Evolutionary conservation across 2,888 invertebrate species (phyloP).

Genomic region (Macaria notata): DNA sequence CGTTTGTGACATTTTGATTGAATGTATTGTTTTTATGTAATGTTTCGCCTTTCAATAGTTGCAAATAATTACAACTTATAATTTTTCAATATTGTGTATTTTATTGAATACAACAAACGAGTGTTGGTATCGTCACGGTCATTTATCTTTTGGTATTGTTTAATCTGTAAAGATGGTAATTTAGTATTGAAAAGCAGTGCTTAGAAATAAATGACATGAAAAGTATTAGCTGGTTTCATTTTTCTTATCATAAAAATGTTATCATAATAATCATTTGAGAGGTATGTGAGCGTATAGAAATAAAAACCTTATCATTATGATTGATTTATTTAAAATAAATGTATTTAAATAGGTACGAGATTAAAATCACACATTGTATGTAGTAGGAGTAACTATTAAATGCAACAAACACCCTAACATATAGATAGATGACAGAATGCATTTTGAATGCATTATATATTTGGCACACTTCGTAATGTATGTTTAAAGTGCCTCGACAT

Average conservation of each 20-base stretch:
- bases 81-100: not conserved
- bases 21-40: not conserved
- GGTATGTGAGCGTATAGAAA: not conserved
- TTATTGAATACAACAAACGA: not conserved
- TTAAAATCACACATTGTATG: slow-evolving; percentile 15
- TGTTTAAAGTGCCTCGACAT: too few species aligned
- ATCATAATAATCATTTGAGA: not conserved
- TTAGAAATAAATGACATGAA: slow-evolving; percentile 70
- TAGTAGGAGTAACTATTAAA: slow-evolving; percentile 18
- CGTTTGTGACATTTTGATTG: not conserved
- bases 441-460: slow-evolving; percentile 16
- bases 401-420: slow-evolving; percentile 16
- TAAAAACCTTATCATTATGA: not conserved
- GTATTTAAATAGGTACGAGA: slow-evolving; percentile 9
- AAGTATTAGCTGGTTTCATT: slow-evolving; percentile 31
- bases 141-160: slow-evolving; percentile 57
- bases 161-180: slow-evolving; percentile 61
- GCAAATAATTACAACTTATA: not conserved
- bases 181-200: slow-evolving; percentile 70
- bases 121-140: slow-evolving; percentile 66
- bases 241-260: not conserved
- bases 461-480: slow-evolving; percentile 18
- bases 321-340: slow-evolving; percentile 15
- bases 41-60: not conserved
- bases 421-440: slow-evolving; percentile 8